Percentiles rank a stretch among this genome's conserved stretches.
phyloP scores from a whole-genome alignment of 23 tunicate genomes.

The Corella eumyota region DNA sequence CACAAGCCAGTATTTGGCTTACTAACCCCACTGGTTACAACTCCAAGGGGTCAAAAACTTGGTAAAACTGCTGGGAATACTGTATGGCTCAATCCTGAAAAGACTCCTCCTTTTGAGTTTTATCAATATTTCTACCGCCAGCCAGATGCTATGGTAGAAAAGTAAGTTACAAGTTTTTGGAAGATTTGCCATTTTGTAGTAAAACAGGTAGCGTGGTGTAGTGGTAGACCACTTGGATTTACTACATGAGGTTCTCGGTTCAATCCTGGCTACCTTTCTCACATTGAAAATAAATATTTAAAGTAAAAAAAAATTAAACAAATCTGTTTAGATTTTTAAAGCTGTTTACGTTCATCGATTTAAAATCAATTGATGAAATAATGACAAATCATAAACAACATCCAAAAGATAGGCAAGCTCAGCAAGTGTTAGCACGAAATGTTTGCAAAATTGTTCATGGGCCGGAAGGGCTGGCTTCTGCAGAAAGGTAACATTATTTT shows the following conservation, averaged over 20 bases:
- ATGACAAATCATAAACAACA: conserved; percentile 46
- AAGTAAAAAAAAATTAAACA: not conserved
- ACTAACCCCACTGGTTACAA: conserved; percentile 71
- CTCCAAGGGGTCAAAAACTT: conserved; percentile 46
- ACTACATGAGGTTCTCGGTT: not conserved
- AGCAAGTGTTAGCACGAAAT: conserved; percentile 58
- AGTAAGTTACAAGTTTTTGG: too few relatives aligned
- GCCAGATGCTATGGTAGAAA: conserved; percentile 69
- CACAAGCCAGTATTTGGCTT: conserved; percentile 49
- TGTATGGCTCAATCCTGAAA: conserved; percentile 69
- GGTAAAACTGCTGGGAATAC: conserved; percentile 85
- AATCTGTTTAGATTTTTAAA: conserved; percentile 40
- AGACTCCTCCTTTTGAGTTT: conserved; percentile 88
- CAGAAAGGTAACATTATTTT: conserved; percentile 53
- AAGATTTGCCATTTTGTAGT: not conserved
- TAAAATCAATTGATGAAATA: conserved; percentile 50
- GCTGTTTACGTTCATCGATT: conserved; percentile 73
- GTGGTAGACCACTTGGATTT: not conserved
- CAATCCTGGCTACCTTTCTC: not conserved
- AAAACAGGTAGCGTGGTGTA: not conserved
- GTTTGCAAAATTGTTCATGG: conserved; percentile 87
- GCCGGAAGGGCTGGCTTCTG: conserved; percentile 64
- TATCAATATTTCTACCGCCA: conserved; percentile 83
- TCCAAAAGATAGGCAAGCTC: conserved; percentile 54
- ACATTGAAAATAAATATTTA: not conserved